Base-by-base conservation (phyloP, 2,797 vertebrate genomes). In the Gouania willdenowi region DNA sequence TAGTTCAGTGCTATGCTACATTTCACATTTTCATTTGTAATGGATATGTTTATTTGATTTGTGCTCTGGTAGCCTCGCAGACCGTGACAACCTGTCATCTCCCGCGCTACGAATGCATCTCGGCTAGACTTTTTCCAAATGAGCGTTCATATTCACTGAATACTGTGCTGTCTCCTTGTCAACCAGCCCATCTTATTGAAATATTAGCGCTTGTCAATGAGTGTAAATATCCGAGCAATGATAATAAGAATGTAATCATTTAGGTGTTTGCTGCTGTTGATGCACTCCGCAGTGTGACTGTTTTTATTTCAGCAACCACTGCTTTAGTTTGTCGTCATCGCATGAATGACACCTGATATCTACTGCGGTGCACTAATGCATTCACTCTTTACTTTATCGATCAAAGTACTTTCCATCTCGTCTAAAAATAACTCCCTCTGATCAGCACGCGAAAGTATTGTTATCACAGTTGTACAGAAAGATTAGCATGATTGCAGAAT, bases 271-370 rank as follows among this genome's bases (percentile, higher is more conserved):
- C 51, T 39, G 28, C 49, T 29, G 20, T 31, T 62, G 21, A 57
- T 64, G 30, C 10, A 43, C 35, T 20, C 59, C 63, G 43, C 30
- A 49, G 1, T 60, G 46, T 55, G 11, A 34, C 41, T 35, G 25
- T 26, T 11, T 34, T 37, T 16, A 27, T 53, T 31, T 69, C 5
- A n/a, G n/a, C n/a, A n/a, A n/a, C n/a, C n/a, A n/a, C n/a, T 39
- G 40, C 28, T 58, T 46, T 16, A 23, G 50, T 35, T 32, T n/a
- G 13, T 36, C 47, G 32, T 56, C 44, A 71, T 72, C 50, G 55
- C 25, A 36, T 41, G 10, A n/a, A 41, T 66, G 75, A 73, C 53
- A 81, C 55, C 46, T 71, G 77, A 82, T 82, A 74, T 58, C 32
- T 15, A 12, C 43, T 54, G 38, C 22, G 64, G 24, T 39, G 27